phyloP scores from a whole-genome alignment of 2,888 invertebrate genomes.

The Cosmopolites sordidus region DNA sequence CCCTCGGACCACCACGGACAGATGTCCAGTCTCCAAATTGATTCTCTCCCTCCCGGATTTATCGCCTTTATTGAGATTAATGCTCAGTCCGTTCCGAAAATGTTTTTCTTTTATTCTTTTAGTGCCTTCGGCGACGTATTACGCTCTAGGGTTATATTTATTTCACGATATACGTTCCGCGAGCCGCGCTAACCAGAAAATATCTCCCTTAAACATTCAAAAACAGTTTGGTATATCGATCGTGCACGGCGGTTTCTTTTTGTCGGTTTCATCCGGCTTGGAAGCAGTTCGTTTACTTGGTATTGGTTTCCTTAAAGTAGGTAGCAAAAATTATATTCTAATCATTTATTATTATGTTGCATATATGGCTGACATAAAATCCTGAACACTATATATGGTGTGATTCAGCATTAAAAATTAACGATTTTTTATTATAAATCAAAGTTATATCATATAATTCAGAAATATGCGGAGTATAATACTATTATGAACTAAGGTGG shows the following conservation, averaged over 20 bases:
- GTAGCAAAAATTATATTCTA: no score
- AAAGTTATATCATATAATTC: no score
- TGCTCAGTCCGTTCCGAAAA: constrained; percentile 30
- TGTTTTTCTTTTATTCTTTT: constrained; percentile 29
- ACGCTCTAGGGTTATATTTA: constrained; percentile 38
- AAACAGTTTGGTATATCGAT: constrained; percentile 1
- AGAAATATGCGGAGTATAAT: no score
- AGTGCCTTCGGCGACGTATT: constrained; percentile 26
- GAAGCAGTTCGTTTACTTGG: no score
- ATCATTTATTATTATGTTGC: no score
- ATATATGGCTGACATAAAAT: no score
- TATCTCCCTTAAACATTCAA: constrained; percentile 14
- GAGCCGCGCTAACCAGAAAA: constrained; percentile 22
- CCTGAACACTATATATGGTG: no score
- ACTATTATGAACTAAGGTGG: no score
- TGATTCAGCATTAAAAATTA: no score
- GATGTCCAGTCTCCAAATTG: constrained; percentile 41
- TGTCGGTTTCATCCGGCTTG: no score
- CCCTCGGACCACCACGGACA: constrained; percentile 32
- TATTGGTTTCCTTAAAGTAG: no score
- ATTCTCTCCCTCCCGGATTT: constrained; percentile 44
- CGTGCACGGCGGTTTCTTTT: not conserved
- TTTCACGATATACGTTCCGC: constrained; percentile 34
- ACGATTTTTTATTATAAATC: no score
- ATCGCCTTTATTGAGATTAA: constrained; percentile 46